Evolutionary conservation across 2,888 invertebrate genomes (phyloP).

Genomic region (Eristalis pertinax): DNA sequence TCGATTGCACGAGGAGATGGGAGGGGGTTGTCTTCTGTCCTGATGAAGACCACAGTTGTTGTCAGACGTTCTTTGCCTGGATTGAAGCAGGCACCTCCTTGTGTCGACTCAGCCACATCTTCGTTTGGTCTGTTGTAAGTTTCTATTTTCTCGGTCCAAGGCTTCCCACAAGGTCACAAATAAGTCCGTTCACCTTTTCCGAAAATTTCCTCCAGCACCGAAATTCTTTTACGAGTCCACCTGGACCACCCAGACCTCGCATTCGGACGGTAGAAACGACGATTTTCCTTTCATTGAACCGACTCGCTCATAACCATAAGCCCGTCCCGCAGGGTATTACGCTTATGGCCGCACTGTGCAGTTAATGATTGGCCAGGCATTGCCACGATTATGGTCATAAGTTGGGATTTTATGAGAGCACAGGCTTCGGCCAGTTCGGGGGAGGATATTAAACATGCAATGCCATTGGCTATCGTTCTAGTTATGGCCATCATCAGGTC

Average conservation of each 20-base stretch:
- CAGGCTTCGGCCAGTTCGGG: not conserved
- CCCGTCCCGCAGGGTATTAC: not conserved
- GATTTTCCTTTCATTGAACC: not conserved
- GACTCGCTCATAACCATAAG: not conserved
- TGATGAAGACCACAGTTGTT: too few species aligned
- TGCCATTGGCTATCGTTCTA: not conserved
- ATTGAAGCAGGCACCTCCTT: too few species aligned
- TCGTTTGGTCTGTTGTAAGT: too few species aligned
- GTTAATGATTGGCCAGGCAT: not conserved
- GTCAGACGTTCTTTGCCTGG: too few species aligned
- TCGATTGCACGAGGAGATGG: too few species aligned
- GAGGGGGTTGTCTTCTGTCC: too few species aligned
- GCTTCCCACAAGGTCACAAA: too few species aligned
- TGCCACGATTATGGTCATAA: not conserved
- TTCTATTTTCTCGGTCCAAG: too few species aligned
- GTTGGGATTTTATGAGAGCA: not conserved
- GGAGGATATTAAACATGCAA: not conserved
- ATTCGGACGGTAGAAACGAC: not conserved
- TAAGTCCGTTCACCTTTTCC: not conserved
- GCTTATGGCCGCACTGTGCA: not conserved
- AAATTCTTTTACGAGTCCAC: not conserved
- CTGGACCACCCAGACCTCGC: not conserved
- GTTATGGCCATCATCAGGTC: not conserved
- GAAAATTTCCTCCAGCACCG: not conserved
- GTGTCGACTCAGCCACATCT: too few species aligned